Conservation (phyloP, 2,797 vertebrate genomes). For the Hydrolagus colliei region DNA sequence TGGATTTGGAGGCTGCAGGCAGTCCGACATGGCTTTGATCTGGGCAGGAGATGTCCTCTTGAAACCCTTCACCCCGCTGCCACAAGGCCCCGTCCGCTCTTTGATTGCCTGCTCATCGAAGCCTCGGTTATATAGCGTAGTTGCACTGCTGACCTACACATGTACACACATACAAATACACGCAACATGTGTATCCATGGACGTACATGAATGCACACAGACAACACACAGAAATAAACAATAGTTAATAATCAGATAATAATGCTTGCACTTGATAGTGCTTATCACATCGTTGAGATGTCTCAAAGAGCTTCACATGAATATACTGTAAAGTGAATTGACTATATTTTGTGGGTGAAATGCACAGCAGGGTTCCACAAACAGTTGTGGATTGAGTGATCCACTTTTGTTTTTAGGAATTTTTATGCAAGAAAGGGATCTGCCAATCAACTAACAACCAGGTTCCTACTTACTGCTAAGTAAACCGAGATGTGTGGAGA, state of each 20-base stretch:
- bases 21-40: conserved; percentile 28
- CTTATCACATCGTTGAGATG: too few relatives aligned
- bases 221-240: background rate
- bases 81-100: conserved; percentile 19
- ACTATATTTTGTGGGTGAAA: too few relatives aligned
- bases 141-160: conserved; percentile 29
- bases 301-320: too few relatives aligned
- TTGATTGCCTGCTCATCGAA: conserved; percentile 25
- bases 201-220: background rate
- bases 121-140: conserved; percentile 19
- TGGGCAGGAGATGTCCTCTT: conserved; percentile 14
- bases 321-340: too few relatives aligned
- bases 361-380: too few relatives aligned
- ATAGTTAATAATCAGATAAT: background rate
- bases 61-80: conserved; percentile 3
- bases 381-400: too few relatives aligned
- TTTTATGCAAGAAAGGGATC: too few relatives aligned
- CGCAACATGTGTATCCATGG: background rate
- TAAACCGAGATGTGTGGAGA: too few relatives aligned
- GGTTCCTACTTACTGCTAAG: too few relatives aligned
- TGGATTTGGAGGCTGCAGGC: conserved; percentile 25
- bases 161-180: background rate
- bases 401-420: too few relatives aligned
- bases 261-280: too few relatives aligned
- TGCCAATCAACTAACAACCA: too few relatives aligned